These are phyloP conservation scores for Ephestia elutella DNA, from an alignment of 1,140 invertebrate genomes.

Conservation along the genomic window DNA sequence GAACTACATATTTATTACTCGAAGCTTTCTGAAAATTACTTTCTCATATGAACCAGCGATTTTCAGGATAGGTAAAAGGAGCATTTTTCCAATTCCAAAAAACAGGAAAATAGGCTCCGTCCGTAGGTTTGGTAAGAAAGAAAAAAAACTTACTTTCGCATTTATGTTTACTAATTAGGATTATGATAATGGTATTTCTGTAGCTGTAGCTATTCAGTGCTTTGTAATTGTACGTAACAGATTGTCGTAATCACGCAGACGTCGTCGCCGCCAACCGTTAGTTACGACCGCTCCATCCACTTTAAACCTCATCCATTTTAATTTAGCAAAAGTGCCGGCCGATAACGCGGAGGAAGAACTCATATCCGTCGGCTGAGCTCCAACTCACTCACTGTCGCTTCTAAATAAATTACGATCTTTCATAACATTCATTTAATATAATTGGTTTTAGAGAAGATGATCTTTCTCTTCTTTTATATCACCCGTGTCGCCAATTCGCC, in stretches of 20 bases:
- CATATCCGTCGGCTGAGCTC: constrained; percentile 58
- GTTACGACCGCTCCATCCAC: constrained; percentile 67
- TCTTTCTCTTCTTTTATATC: no score
- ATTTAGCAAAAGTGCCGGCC: constrained; percentile 72
- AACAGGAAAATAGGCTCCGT: no score
- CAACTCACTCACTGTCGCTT: constrained; percentile 36
- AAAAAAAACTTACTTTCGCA: no score
- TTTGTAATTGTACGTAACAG: constrained; percentile 15
- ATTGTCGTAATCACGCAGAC: constrained; percentile 58
- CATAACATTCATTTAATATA: neutral
- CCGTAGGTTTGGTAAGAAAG: no score
- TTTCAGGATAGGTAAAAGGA: no score
- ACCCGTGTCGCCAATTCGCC: no score
- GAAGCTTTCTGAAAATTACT: no score
- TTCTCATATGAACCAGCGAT: no score
- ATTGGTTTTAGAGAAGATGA: neutral
- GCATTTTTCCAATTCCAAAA: no score
- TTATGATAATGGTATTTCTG: no score
- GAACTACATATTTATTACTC: no score
- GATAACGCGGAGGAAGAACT: constrained; percentile 68
- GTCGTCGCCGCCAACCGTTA: constrained; percentile 60
- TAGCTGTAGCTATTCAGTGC: neutral
- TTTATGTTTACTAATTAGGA: no score
- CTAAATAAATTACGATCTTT: constrained; percentile 9
- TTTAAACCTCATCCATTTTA: constrained; percentile 74